A percentile compares a stretch with the other conserved stretches of the same genome.
Evolutionary conservation across 2,797 vertebrate species (phyloP).

Genomic region (Phataginus tricuspis): DNA sequence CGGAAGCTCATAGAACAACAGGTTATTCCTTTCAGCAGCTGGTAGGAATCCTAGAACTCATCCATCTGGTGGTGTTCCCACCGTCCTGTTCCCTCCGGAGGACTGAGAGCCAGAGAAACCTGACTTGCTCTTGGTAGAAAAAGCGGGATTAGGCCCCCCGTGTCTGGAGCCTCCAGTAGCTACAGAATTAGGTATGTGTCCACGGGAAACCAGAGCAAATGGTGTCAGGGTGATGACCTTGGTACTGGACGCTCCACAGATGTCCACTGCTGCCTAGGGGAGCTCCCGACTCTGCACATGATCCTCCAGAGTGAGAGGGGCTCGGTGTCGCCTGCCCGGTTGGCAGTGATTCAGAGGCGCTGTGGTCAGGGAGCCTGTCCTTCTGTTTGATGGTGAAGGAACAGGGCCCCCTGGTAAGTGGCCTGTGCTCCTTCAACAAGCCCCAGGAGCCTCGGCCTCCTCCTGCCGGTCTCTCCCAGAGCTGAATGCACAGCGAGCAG

Average conservation of each 20-base stretch:
- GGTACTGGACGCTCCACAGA: not conserved
- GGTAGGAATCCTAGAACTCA: not conserved
- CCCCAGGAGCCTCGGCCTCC: not conserved
- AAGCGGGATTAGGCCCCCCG: not conserved
- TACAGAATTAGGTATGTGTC: not conserved
- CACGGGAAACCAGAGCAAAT: not conserved
- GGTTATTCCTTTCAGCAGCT: not conserved
- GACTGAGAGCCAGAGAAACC: not conserved
- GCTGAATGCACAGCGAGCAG: not conserved
- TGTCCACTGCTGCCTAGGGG: fast-evolving
- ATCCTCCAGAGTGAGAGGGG: not conserved
- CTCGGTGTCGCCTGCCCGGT: fast-evolving
- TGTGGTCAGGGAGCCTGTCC: too few relatives aligned
- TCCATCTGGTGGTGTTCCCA: too few relatives aligned
- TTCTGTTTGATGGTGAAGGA: not conserved
- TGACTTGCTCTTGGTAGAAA: not conserved
- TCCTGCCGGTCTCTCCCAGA: fast-evolving
- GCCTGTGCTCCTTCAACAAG: fast-evolving
- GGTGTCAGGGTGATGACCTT: not conserved
- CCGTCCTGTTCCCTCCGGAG: too few relatives aligned
- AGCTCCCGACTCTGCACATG: not conserved
- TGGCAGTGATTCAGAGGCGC: not conserved
- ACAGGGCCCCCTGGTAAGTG: not conserved
- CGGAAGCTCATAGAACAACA: fast-evolving
- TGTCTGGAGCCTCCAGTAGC: not conserved